These are phyloP conservation scores for Artemia sp. DNA, from an alignment of 2,888 invertebrate species.

Conservation along the genomic window DNA sequence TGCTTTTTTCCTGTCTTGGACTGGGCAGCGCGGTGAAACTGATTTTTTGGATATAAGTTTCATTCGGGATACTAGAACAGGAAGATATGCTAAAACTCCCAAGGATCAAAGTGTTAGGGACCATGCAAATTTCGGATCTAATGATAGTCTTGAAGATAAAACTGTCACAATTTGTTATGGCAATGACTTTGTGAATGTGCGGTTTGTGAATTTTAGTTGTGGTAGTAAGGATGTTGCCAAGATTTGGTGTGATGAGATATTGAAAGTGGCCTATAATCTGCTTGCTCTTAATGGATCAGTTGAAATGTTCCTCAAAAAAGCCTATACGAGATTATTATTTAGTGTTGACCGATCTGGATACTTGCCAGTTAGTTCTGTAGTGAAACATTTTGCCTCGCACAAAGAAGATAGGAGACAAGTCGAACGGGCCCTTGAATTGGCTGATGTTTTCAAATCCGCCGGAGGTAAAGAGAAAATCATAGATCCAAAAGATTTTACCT, in stretches of 20 bases:
- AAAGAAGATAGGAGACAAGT: constrained; percentile 84
- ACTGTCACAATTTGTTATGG: constrained; percentile 81
- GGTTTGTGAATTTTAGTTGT: constrained; percentile 84
- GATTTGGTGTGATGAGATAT: constrained; percentile 77
- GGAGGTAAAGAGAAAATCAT: constrained; percentile 54
- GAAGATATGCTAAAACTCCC: constrained; percentile 72
- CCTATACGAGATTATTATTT: constrained; percentile 60
- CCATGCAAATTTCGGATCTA: constrained; percentile 66
- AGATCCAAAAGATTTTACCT: constrained; percentile 65
- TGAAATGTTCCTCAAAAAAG: constrained; percentile 71
- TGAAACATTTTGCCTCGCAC: constrained; percentile 53
- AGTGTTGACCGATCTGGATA: constrained; percentile 71
- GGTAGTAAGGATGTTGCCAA: constrained; percentile 74
- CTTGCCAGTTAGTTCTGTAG: constrained; percentile 35
- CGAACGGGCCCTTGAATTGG: constrained; percentile 75
- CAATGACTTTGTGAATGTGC: constrained; percentile 79
- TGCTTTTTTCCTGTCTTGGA: constrained; percentile 83
- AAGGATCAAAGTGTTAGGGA: constrained; percentile 80
- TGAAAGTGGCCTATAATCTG: constrained; percentile 74
- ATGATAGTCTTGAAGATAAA: constrained; percentile 71
- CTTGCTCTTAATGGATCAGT: constrained; percentile 75
- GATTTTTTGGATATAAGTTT: constrained; percentile 77
- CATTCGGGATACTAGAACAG: constrained; percentile 78
- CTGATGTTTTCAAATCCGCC: constrained; percentile 34
- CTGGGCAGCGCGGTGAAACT: constrained; percentile 80